Base-by-base conservation (phyloP, 2,888 invertebrate genomes). In the Drosophila kanekoi region DNA sequence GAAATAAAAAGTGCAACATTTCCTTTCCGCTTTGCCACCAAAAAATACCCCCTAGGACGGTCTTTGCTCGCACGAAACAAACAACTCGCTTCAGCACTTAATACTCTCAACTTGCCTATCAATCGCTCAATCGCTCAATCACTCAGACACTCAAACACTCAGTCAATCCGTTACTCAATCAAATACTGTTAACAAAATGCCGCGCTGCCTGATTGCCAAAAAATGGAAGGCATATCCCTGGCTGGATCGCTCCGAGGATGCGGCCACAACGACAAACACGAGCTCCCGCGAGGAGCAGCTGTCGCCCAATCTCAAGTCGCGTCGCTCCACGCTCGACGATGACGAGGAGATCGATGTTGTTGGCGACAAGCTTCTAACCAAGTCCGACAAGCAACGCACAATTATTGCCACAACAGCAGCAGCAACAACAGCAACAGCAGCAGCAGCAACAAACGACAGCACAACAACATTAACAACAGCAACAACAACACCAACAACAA, bases 161-260 rank as follows among this genome's bases (percentile, higher is more conserved):
- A n/a, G 3, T 20, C 20, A 20, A 4, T 20, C 20, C 1, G 18
- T 18, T 2, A 23, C 6, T 23, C 28, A 23, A 5, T 23, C 23
- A 23, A 23, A 1, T 5, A 23, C 5, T 23, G 23, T 23, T 5
- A 66, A 49, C 62, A 94, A 94, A 93, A 97, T 97, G 97, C 97
- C 97, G 94, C 96, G 97, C 93, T 97, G 97, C 94, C 95, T 97
- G 93, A 97, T 97, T 97, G 97, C 97, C 91, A 97, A 97, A 94
- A 97, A 97, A 94, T 97, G 97, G 97, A 97, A 97, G 95, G 96
- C 95, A 93, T 95, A 95, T 92, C 95, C 95, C 80, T 96, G 96
- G 95, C 94, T 95, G 85, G 95, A 95, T 90, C 94, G 95, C 82
- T 93, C 93, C 78, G 93, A 92, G 70, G 92, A 92, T 69, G 89